Percentiles rank a stretch among this genome's conserved stretches.
Evolutionary conservation across 2,888 invertebrate species (phyloP).

Genomic region (Teleiodes luculella): DNA sequence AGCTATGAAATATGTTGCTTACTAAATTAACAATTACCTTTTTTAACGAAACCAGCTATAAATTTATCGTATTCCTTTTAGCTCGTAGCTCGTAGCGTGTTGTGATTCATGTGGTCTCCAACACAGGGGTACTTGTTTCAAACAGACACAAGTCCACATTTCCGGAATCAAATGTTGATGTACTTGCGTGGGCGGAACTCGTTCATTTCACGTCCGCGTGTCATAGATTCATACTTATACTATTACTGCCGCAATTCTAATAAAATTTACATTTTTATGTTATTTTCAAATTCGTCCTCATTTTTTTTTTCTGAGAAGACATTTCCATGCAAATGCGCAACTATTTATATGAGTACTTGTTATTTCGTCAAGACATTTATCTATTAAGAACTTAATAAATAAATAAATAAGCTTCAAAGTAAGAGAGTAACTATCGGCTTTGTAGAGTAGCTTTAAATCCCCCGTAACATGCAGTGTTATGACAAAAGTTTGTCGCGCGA

Average conservation of each 20-base stretch:
- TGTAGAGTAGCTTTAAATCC: no score
- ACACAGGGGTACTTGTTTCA: no score
- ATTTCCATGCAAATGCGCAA: constrained; percentile 10
- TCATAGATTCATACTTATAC: neutral
- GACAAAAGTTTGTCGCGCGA: no score
- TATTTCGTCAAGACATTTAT: neutral
- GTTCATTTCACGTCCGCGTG: neutral
- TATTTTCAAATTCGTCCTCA: constrained; percentile 13
- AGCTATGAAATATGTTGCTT: neutral
- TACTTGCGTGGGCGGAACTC: neutral
- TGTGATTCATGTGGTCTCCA: constrained; percentile 13
- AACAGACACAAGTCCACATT: neutral
- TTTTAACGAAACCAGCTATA: neutral
- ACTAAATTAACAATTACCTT: neutral
- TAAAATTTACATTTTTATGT: neutral
- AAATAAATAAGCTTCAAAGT: no score
- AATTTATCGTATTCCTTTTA: neutral
- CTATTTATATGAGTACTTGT: constrained; percentile 13
- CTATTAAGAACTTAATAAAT: no score
- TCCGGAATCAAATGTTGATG: neutral
- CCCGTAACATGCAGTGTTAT: no score
- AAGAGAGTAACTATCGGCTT: no score
- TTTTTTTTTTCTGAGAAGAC: constrained; percentile 13
- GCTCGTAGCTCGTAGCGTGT: no score
- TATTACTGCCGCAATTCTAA: neutral